phyloP scores from a whole-genome alignment of 2,113 vertebrate species.

The Nibea albiflora region DNA sequence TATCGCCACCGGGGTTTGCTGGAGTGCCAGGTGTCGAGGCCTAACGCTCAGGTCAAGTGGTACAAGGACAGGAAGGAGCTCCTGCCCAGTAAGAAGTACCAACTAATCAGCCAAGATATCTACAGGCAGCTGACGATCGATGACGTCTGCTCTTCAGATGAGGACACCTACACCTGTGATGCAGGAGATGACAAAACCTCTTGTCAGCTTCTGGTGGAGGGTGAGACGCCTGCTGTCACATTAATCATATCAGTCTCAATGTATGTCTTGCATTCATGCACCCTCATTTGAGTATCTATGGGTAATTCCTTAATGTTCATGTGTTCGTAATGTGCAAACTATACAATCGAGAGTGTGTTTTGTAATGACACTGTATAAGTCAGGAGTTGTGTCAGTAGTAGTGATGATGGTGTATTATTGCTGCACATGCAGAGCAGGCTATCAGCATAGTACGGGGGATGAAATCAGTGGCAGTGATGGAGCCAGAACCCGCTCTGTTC shows the following conservation, averaged over 20 bases:
- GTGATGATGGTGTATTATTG: conserved; percentile 51
- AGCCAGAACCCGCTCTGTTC: conserved; percentile 90
- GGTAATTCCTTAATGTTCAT: neutral
- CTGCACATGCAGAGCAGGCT: conserved; percentile 89
- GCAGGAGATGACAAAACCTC: conserved; percentile 91
- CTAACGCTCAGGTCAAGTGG: conserved; percentile 91
- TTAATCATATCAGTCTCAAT: neutral
- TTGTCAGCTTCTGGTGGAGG: conserved; percentile 95
- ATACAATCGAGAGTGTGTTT: neutral
- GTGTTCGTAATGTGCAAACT: neutral
- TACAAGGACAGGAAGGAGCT: conserved; percentile 87
- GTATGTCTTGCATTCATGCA: conserved; percentile 3
- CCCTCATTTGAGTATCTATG: neutral
- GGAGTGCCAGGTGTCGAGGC: conserved; percentile 94
- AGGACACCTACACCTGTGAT: conserved; percentile 93
- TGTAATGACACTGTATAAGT: neutral
- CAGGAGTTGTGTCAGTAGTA: conserved; percentile 6
- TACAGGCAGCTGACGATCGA: conserved; percentile 94
- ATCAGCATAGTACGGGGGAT: conserved; percentile 90
- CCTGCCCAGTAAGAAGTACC: conserved; percentile 83
- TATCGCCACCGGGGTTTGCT: conserved; percentile 91
- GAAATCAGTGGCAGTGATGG: conserved; percentile 89
- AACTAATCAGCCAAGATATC: conserved; percentile 89
- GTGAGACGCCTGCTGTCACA: conserved; percentile 74
- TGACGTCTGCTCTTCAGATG: conserved; percentile 88